These are phyloP conservation scores for Cerastoderma edule DNA, from an alignment of 2,888 invertebrate species.

Conservation along the genomic window DNA sequence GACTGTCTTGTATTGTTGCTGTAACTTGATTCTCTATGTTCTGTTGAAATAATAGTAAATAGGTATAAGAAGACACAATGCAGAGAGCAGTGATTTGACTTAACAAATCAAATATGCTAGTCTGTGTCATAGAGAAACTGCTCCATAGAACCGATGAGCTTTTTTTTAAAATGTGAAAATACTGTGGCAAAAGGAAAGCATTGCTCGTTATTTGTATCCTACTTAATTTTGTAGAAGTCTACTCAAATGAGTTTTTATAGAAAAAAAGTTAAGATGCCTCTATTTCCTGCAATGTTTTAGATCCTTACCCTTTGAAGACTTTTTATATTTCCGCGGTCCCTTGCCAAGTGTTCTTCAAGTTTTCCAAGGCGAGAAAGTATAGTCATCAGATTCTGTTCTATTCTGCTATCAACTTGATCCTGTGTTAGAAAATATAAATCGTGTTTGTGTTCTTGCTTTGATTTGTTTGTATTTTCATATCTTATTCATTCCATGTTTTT, in stretches of 20 bases:
- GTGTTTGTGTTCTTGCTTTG: background rate
- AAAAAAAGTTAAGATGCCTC: background rate
- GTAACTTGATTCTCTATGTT: slow-evolving; percentile 68
- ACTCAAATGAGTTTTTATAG: no score
- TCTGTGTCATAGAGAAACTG: no score
- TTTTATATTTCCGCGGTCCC: slow-evolving; percentile 60
- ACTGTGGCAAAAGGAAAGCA: no score
- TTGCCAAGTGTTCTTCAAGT: slow-evolving; percentile 68
- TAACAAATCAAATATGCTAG: no score
- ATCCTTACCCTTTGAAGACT: slow-evolving; percentile 68
- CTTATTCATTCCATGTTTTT: no score
- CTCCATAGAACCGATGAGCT: no score
- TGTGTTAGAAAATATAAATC: slow-evolving; percentile 42
- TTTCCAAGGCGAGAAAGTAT: slow-evolving; percentile 69
- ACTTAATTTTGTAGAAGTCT: no score
- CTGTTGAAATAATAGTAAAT: no score
- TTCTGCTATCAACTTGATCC: slow-evolving; percentile 73
- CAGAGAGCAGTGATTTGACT: no score
- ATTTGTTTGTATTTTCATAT: background rate
- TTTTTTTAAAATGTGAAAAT: no score
- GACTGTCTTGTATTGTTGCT: slow-evolving; percentile 65
- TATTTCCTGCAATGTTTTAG: background rate
- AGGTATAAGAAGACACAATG: no score
- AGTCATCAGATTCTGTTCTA: slow-evolving; percentile 68
- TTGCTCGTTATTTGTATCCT: no score